Percentiles rank a stretch among this genome's conserved stretches.
Conservation (phyloP, 1,140 invertebrate genomes). For the Harlomillsia oculata region DNA sequence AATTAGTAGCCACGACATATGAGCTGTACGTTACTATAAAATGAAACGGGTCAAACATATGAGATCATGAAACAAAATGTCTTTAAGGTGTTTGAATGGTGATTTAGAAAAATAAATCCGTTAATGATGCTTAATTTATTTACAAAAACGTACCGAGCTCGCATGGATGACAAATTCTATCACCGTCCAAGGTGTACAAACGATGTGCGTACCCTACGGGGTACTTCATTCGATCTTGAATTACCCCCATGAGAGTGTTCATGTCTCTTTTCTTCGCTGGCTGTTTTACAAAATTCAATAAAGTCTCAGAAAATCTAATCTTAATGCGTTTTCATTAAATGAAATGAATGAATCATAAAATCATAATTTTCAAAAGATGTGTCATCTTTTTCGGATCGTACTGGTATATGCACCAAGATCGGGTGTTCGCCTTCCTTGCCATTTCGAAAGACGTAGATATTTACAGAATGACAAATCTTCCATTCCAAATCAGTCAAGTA, state of each 20-base stretch:
- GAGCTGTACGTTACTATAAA: conserved; percentile 34
- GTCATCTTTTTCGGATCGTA: neutral
- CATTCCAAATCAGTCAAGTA: conserved; percentile 34
- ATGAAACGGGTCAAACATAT: conserved; percentile 2
- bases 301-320: neutral
- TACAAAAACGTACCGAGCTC: conserved; percentile 8
- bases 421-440: conserved; percentile 19
- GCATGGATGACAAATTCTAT: conserved; percentile 16
- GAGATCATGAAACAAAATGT: too few relatives aligned
- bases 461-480: conserved; percentile 34
- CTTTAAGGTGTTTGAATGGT: too few relatives aligned
- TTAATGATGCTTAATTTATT: neutral
- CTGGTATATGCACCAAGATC: conserved; percentile 1
- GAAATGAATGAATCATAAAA: too few relatives aligned
- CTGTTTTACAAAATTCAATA: conserved; percentile 12
- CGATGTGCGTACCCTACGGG: conserved; percentile 30
- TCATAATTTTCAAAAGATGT: neutral
- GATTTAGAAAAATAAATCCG: too few relatives aligned
- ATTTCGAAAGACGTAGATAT: conserved; percentile 31
- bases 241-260: conserved; percentile 22
- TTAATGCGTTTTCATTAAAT: too few relatives aligned
- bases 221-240: conserved; percentile 30
- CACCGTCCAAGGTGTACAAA: conserved; percentile 33
- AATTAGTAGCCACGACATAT: conserved; percentile 31
- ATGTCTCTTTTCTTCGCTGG: conserved; percentile 32